Evolutionary conservation across 2,888 invertebrate species (phyloP).

Genomic region (Apodemia zela): DNA sequence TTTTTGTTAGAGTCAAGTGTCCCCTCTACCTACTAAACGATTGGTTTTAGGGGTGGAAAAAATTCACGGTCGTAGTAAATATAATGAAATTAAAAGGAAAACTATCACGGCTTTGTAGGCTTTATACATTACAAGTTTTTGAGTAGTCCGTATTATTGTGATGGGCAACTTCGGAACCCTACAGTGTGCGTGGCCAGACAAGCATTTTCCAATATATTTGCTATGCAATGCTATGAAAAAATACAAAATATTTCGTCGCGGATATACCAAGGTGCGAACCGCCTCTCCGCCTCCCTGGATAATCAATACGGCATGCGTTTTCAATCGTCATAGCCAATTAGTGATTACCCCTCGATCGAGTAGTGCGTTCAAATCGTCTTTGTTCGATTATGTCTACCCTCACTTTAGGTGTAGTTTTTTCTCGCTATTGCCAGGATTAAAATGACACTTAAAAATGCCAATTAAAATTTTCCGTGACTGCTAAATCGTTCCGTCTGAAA

Average conservation of each 20-base stretch:
- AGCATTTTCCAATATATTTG: no score
- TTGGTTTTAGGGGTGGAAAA: no score
- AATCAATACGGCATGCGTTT: constrained; percentile 6
- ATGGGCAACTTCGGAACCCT: no score
- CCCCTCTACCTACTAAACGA: no score
- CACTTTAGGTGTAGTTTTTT: constrained; percentile 12
- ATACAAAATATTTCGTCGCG: background rate
- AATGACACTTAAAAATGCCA: constrained; percentile 11
- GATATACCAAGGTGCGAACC: background rate
- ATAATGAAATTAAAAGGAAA: no score
- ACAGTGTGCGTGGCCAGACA: no score
- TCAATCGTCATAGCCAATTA: constrained; percentile 14
- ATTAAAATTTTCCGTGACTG: background rate
- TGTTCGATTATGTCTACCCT: constrained; percentile 12
- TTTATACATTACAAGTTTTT: no score
- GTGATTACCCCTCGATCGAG: constrained; percentile 6
- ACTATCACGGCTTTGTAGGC: no score
- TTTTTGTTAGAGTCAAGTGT: no score
- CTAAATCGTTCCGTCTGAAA: background rate
- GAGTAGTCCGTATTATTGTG: no score
- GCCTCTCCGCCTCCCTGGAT: background rate
- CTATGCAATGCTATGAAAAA: no score
- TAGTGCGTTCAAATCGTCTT: constrained; percentile 17
- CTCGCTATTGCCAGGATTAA: background rate
- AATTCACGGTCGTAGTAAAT: no score